Evolutionary conservation across 2,888 invertebrate genomes (phyloP).

Genomic region (Pterobdella sp.): DNA sequence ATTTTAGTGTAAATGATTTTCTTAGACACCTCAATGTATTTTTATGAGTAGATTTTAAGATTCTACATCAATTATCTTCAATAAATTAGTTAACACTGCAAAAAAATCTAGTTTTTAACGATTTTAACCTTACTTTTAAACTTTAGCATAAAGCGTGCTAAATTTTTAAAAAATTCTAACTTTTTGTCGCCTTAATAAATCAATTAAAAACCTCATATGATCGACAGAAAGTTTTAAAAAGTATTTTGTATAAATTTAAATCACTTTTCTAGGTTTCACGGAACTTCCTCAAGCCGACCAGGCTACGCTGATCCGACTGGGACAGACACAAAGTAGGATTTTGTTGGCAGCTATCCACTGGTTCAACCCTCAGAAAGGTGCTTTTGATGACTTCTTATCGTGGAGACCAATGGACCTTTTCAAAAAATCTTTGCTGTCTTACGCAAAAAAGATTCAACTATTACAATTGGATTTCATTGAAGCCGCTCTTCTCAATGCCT

Average conservation of each 20-base stretch:
- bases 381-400: slow-evolving; percentile 35
- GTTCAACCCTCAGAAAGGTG: slow-evolving; percentile 31
- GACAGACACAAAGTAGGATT: slow-evolving; percentile 38
- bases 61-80: too few relatives aligned
- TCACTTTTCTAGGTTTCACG: slow-evolving; percentile 35
- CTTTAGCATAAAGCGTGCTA: too few relatives aligned
- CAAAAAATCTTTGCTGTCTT: slow-evolving; percentile 32
- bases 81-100: too few relatives aligned
- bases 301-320: slow-evolving; percentile 35
- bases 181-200: too few relatives aligned
- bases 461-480: slow-evolving; percentile 34
- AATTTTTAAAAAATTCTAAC: too few relatives aligned
- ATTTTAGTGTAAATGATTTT: too few relatives aligned
- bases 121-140: too few relatives aligned
- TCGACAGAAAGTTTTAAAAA: neutral
- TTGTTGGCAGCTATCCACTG: slow-evolving; percentile 36
- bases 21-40: too few relatives aligned
- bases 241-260: too few relatives aligned
- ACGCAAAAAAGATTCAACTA: slow-evolving; percentile 30
- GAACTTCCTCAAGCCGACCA: slow-evolving; percentile 34
- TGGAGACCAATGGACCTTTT: slow-evolving; percentile 35
- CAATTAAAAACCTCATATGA: neutral
- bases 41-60: too few relatives aligned
- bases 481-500: slow-evolving; percentile 35
- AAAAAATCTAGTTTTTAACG: too few relatives aligned